These are phyloP conservation scores for Coenobita brevimanus DNA, from an alignment of 1,140 invertebrate genomes.

Conservation along the genomic window DNA sequence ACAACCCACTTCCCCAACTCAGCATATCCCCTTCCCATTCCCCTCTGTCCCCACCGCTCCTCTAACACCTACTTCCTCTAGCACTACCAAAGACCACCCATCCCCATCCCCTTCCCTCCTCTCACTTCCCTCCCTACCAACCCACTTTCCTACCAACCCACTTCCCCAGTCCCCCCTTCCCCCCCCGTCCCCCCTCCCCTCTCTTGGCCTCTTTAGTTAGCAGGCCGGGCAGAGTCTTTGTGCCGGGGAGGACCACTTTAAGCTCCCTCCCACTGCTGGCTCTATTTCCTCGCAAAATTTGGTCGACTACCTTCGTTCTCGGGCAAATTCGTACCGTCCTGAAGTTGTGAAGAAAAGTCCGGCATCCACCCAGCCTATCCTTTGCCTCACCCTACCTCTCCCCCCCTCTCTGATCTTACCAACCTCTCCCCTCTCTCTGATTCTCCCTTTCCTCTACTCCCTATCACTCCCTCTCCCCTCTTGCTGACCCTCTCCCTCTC, in stretches of 20 bases:
- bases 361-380: neutral
- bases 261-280: constrained; percentile 1
- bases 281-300: constrained; percentile 32
- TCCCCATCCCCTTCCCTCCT: neutral
- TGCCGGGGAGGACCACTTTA: constrained; percentile 18
- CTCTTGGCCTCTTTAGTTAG: constrained; percentile 4
- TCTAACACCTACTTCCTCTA: neutral
- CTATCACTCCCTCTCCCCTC: neutral
- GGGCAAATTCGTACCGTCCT: neutral
- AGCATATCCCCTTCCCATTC: neutral
- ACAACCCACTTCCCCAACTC: neutral
- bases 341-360: too few species aligned
- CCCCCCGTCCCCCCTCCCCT: neutral
- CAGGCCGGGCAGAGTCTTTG: neutral
- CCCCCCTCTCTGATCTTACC: neutral
- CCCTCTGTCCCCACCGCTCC: neutral
- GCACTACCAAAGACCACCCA: neutral
- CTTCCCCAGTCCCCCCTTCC: neutral
- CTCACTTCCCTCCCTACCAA: neutral
- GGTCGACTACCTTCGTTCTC: constrained; percentile 13
- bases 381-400: neutral
- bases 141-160: too few species aligned
- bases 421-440: neutral
- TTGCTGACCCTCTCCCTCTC: neutral
- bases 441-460: neutral